Conservation (phyloP, 2,888 invertebrate species). For the Theodoxus fluviatilis region DNA sequence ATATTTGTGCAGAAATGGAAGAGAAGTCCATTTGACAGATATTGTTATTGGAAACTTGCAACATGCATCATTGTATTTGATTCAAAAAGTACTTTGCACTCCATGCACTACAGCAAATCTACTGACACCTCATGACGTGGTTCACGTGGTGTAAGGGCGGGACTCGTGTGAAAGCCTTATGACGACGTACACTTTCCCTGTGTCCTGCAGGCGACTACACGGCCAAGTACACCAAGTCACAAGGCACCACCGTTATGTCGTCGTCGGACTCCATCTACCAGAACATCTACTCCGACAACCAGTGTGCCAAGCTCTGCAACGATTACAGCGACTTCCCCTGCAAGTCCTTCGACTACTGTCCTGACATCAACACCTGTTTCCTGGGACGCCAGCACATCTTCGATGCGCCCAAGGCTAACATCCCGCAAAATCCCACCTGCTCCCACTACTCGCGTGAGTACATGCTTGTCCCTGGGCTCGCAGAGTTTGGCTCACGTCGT, state of each 20-base stretch:
- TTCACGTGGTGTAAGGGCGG: too few relatives aligned
- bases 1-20: too few relatives aligned
- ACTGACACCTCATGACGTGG: too few relatives aligned
- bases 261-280: constrained; percentile 47
- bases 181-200: not conserved
- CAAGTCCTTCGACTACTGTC: constrained; percentile 53
- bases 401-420: constrained; percentile 42
- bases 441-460: constrained; percentile 51
- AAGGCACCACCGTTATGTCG: constrained; percentile 44
- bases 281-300: constrained; percentile 41
- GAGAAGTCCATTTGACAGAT: too few relatives aligned
- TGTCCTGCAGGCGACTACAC: constrained; percentile 44
- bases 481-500: too few relatives aligned
- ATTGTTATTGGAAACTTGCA: too few relatives aligned
- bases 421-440: constrained; percentile 41
- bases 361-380: constrained; percentile 45
- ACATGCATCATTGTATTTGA: too few relatives aligned
- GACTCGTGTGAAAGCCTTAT: too few relatives aligned
- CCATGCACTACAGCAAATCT: too few relatives aligned
- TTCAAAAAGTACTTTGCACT: too few relatives aligned
- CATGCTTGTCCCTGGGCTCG: too few relatives aligned
- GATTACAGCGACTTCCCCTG: constrained; percentile 47
- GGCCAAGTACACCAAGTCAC: constrained; percentile 37
- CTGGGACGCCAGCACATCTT: constrained; percentile 45
- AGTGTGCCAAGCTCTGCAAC: constrained; percentile 48